phyloP scores from a whole-genome alignment of 2,888 invertebrate species.

The Lasioglossum pauxillum region DNA sequence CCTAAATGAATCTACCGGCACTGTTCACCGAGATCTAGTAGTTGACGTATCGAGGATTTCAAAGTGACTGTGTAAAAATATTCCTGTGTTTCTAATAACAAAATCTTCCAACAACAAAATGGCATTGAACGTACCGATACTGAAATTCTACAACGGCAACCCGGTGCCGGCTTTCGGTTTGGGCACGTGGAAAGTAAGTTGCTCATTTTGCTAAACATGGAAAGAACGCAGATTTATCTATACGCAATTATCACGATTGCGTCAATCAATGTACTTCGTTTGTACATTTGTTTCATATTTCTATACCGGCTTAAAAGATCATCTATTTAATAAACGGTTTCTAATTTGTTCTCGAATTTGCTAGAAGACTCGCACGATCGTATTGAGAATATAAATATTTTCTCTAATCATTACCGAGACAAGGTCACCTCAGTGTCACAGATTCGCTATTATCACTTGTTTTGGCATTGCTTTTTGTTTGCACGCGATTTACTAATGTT shows the following conservation, averaged over 20 bases:
- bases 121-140: constrained; percentile 78
- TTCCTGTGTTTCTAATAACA: not conserved
- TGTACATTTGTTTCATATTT: not conserved
- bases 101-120: constrained; percentile 62
- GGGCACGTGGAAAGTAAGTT: constrained; percentile 86
- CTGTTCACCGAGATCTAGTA: not conserved
- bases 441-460: not conserved
- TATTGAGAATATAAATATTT: not conserved
- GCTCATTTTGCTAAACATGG: not conserved
- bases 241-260: too few relatives aligned
- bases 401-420: not conserved
- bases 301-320: not conserved
- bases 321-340: not conserved
- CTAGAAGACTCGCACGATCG: not conserved
- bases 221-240: not conserved
- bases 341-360: constrained; percentile 27
- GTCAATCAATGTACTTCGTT: not conserved
- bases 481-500: not conserved
- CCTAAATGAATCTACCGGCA: constrained; percentile 20
- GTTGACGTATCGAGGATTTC: not conserved
- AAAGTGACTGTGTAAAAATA: not conserved
- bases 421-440: constrained; percentile 5
- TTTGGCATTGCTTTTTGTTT: not conserved
- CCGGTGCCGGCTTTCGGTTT: constrained; percentile 85
- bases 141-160: constrained; percentile 84